Conservation (phyloP, 2,113 vertebrate genomes). For the Psilopsiagon aymara region DNA sequence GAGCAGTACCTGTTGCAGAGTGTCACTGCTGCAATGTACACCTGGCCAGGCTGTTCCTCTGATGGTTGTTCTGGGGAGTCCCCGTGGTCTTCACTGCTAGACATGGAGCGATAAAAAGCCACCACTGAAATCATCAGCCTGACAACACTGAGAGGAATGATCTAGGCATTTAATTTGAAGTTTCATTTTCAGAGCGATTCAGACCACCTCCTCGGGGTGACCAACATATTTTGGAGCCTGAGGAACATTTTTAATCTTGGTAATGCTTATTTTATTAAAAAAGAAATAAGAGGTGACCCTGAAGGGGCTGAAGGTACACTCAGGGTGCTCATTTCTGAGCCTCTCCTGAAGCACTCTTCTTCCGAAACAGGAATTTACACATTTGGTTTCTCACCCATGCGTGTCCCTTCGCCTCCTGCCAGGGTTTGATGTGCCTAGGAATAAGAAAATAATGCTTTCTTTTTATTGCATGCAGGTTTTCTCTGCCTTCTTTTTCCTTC, state of each 20-base stretch:
- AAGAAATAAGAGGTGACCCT: conserved; percentile 57
- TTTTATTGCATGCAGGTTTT: conserved; percentile 36
- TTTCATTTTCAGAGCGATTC: neutral
- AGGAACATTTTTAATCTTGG: neutral
- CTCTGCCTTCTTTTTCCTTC: neutral
- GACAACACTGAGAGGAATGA: neutral
- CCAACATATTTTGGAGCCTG: neutral
- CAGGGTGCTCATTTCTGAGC: neutral
- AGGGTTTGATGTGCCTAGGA: neutral
- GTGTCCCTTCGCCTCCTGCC: neutral
- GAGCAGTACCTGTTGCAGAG: neutral
- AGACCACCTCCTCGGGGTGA: neutral
- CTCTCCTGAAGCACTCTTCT: neutral
- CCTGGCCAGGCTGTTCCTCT: neutral
- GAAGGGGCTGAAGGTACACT: neutral
- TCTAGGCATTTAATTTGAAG: neutral
- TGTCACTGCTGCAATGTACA: neutral
- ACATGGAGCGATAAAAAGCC: neutral
- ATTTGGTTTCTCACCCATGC: neutral
- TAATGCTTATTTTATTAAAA: conserved; percentile 61
- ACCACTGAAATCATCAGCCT: neutral
- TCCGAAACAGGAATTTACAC: neutral
- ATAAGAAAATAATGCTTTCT: conserved; percentile 29
- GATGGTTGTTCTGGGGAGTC: neutral
- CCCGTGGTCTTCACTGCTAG: accelerated